Evolutionary conservation across 1,140 invertebrate species (phyloP), one percentile per base, ranked within the genome.

Genomic region (Leptinotarsa lineolata): DNA sequence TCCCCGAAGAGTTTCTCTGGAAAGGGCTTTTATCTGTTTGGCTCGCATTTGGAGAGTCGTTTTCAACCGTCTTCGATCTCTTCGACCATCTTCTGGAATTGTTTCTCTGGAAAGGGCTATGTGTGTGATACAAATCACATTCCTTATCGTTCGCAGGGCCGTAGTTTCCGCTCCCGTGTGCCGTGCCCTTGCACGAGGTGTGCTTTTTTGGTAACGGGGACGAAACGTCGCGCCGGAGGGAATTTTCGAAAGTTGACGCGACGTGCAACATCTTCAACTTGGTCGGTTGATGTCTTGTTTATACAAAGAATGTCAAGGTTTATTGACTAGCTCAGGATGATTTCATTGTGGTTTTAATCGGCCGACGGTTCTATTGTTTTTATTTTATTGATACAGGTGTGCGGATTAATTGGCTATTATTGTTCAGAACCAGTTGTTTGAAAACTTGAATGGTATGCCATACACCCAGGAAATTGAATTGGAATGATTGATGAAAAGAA

Each of bases 121-220:
- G 44, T 18, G 16, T 63, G 39, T 67, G 22, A 15, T n/a, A 16
- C 24, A 44, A 20, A 73, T 73, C 66, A 12, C 24, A 8, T n/a
- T 73, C 46, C 21, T 72, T 65, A 12, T 70, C 54, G 18, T 67
- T 66, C 1, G 65, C 15, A 24, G 68, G 8, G 13, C 60, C 69
- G 61, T 79, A 80, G 22, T 75, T 80, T 12, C 79, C 80, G 68
- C 71, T 76, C 5, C 80, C 91, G 77, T 93, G 92, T 0, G 90
- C 88, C 76, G 90, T 91, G 48, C 91, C 91, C 18, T 89, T 90
- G 79, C 92, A 93, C 39, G 89, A 89, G 76, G 88, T 88, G 81
- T 92, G 91, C 84, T 86, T 77, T 89, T 89, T 60, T 86, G 88
- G 73, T 86, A 86, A 87, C 8, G 88, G 86, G 20, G 89, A 88